A percentile compares a stretch with the other conserved stretches of the same genome.
Evolutionary conservation across 2,888 invertebrate genomes (phyloP).

Genomic region (Rotaria sp.): DNA sequence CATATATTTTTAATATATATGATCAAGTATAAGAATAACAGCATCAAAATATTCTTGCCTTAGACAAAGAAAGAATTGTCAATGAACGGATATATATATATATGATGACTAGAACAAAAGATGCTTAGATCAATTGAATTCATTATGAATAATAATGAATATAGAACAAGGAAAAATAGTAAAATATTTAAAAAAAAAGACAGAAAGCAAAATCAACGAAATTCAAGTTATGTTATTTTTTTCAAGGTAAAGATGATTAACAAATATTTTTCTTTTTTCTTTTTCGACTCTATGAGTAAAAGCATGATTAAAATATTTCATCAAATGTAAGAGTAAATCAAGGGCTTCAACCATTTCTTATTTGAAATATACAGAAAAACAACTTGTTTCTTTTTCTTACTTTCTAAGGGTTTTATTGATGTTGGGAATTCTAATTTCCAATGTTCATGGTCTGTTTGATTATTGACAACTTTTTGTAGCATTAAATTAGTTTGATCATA

Average conservation of each 20-base stretch:
- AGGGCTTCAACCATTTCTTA: background rate
- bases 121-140: no score
- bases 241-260: background rate
- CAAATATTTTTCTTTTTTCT: background rate
- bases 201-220: background rate
- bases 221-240: background rate
- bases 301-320: background rate
- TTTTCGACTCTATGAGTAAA: background rate
- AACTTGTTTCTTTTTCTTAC: background rate
- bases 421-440: background rate
- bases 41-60: background rate
- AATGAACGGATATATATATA: no score
- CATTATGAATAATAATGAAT: no score
- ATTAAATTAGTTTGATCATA: background rate
- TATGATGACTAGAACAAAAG: no score
- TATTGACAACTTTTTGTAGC: background rate
- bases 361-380: background rate
- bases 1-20: background rate
- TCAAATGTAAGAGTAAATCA: background rate
- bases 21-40: background rate
- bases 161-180: background rate
- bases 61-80: background rate
- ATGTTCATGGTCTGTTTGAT: background rate
- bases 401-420: background rate
- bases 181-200: background rate